phyloP scores from a whole-genome alignment of 2,888 invertebrate species.

The Aphidius colemani region DNA sequence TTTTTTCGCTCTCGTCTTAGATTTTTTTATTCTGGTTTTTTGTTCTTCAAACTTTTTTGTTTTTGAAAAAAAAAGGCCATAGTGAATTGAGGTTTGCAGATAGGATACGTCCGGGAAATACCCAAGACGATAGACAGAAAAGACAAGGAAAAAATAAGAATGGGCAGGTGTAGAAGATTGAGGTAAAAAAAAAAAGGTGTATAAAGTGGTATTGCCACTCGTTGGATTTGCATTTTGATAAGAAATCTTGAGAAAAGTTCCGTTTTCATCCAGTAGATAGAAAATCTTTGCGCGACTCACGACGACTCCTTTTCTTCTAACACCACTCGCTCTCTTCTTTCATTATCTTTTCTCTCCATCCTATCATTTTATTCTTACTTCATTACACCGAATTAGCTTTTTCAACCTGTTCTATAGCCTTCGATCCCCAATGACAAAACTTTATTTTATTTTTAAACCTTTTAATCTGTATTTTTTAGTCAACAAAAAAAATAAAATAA shows the following conservation, averaged over 20 bases:
- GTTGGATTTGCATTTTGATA: conserved; percentile 60
- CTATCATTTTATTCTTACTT: conserved; percentile 54
- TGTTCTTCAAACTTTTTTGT: neutral
- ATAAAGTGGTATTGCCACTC: conserved; percentile 37
- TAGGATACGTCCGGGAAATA: no score
- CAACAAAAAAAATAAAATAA: conserved; percentile 24
- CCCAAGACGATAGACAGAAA: conserved; percentile 21
- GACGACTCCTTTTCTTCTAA: conserved; percentile 17
- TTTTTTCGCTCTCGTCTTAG: conserved; percentile 16
- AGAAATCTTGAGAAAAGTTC: conserved; percentile 58
- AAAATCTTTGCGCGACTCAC: conserved; percentile 39
- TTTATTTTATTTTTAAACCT: conserved; percentile 14
- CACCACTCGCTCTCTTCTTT: conserved; percentile 32
- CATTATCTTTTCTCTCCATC: neutral
- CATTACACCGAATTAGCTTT: conserved; percentile 56
- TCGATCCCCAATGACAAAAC: conserved; percentile 22
- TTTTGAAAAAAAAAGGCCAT: no score
- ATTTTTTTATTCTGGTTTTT: conserved; percentile 4
- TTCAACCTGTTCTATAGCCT: conserved; percentile 39
- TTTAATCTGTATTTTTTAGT: conserved; percentile 7
- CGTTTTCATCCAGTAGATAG: conserved; percentile 40
- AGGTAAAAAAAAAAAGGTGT: conserved; percentile 25
- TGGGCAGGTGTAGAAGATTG: neutral
- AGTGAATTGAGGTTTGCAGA: no score
- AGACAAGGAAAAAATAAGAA: conserved; percentile 25